Conservation (phyloP, 1,140 invertebrate species). For the Goniozus legneri region DNA sequence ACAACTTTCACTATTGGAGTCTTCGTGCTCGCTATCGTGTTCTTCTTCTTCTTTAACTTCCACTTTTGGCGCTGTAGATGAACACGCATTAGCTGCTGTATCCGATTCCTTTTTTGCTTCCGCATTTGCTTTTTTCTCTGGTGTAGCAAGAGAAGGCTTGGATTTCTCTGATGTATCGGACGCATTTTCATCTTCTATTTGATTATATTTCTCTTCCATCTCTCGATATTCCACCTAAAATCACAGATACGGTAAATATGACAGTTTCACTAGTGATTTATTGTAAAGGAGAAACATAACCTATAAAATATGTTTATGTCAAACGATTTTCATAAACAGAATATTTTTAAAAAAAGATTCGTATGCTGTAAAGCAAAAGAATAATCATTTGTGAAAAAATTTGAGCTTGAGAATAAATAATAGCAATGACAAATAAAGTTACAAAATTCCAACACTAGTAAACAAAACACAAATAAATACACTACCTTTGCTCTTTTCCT, state of each 20-base stretch:
- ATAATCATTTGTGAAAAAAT: not conserved
- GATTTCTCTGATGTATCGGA: slow-evolving; percentile 64
- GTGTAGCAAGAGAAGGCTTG: slow-evolving; percentile 54
- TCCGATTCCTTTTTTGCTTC: slow-evolving; percentile 46
- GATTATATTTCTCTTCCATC: slow-evolving; percentile 65
- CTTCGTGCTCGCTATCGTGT: slow-evolving; percentile 51
- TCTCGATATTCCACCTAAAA: slow-evolving; percentile 66
- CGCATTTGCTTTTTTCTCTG: slow-evolving; percentile 49
- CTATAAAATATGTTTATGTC: slow-evolving; percentile 5
- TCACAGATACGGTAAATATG: slow-evolving; percentile 16
- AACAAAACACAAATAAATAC: slow-evolving; percentile 1
- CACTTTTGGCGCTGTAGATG: slow-evolving; percentile 31
- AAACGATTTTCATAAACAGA: not conserved
- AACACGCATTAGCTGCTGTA: slow-evolving; percentile 21
- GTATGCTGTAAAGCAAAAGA: not conserved
- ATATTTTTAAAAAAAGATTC: not conserved
- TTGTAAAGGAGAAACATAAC: slow-evolving; percentile 12
- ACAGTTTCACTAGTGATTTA: not conserved
- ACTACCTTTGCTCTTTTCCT: slow-evolving; percentile 62
- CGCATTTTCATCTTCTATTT: slow-evolving; percentile 61
- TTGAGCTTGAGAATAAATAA: not conserved
- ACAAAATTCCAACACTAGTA: slow-evolving; percentile 2
- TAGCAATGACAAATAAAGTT: not conserved
- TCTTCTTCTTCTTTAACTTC: slow-evolving; percentile 50
- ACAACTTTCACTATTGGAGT: slow-evolving; percentile 42